Evolutionary conservation across 2,888 invertebrate species (phyloP).

Genomic region (Abrostola tripartita): DNA sequence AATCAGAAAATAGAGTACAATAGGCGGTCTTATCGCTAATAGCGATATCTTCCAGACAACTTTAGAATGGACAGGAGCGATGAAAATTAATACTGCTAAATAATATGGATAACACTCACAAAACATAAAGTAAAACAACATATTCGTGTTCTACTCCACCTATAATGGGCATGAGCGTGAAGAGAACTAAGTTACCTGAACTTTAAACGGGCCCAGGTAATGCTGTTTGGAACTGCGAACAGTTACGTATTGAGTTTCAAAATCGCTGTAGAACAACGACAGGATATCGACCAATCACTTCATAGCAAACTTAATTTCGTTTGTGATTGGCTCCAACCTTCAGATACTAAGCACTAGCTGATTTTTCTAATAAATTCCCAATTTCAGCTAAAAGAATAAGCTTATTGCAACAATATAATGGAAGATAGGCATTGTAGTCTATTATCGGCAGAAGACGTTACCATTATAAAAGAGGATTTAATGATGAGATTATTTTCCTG

Average conservation of each 20-base stretch:
- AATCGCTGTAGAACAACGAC: conserved; percentile 19
- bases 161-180: conserved; percentile 17
- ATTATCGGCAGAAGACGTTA: neutral
- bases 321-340: neutral
- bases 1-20: too few relatives aligned
- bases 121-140: neutral
- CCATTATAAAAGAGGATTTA: neutral
- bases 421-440: neutral
- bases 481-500: neutral
- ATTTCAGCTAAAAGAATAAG: too few relatives aligned
- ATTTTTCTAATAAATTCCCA: too few relatives aligned
- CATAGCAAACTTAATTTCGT: conserved; percentile 18
- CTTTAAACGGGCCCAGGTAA: conserved; percentile 39
- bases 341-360: neutral
- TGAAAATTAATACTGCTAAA: too few relatives aligned
- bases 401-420: neutral
- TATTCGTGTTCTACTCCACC: conserved; percentile 5
- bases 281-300: conserved; percentile 24
- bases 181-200: conserved; percentile 28
- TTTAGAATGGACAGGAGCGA: too few relatives aligned
- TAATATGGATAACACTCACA: neutral
- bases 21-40: too few relatives aligned
- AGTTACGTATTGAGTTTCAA: conserved; percentile 42
- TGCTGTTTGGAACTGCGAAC: conserved; percentile 41
- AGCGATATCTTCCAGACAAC: too few relatives aligned